These are phyloP conservation scores for Achroia grisella DNA, from an alignment of 1,140 invertebrate species.

Conservation along the genomic window DNA sequence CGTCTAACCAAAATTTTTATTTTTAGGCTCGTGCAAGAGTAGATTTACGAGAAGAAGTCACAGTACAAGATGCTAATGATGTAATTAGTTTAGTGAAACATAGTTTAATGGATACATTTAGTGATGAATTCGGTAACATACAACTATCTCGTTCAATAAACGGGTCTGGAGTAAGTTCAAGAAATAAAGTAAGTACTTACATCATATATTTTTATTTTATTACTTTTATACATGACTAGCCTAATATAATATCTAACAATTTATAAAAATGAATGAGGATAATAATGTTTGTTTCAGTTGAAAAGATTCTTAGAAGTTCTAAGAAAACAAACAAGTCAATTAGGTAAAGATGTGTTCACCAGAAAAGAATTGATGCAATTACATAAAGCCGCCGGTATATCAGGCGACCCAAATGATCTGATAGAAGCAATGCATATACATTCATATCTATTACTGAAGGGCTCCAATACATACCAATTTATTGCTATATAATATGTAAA, in stretches of 20 bases:
- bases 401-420: slow-evolving; percentile 78
- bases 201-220: slow-evolving; percentile 2
- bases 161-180: slow-evolving; percentile 83
- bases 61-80: slow-evolving; percentile 86
- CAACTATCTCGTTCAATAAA: slow-evolving; percentile 82
- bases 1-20: no score
- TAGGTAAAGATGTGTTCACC: slow-evolving; percentile 82
- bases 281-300: slow-evolving; percentile 73
- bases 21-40: slow-evolving; percentile 86
- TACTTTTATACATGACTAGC: not conserved
- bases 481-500: slow-evolving; percentile 30
- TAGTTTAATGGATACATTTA: slow-evolving; percentile 85
- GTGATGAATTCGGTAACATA: slow-evolving; percentile 80
- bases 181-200: slow-evolving; percentile 74
- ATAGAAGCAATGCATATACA: slow-evolving; percentile 87
- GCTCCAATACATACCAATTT: slow-evolving; percentile 82
- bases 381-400: slow-evolving; percentile 78
- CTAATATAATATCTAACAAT: no score
- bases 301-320: slow-evolving; percentile 85
- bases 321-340: slow-evolving; percentile 76
- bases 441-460: slow-evolving; percentile 90
- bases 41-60: slow-evolving; percentile 88
- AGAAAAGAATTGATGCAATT: slow-evolving; percentile 81
- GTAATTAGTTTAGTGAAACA: slow-evolving; percentile 90
- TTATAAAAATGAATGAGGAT: no score